Conservation (phyloP, 2,888 invertebrate genomes). For the Oligia latruncula region DNA sequence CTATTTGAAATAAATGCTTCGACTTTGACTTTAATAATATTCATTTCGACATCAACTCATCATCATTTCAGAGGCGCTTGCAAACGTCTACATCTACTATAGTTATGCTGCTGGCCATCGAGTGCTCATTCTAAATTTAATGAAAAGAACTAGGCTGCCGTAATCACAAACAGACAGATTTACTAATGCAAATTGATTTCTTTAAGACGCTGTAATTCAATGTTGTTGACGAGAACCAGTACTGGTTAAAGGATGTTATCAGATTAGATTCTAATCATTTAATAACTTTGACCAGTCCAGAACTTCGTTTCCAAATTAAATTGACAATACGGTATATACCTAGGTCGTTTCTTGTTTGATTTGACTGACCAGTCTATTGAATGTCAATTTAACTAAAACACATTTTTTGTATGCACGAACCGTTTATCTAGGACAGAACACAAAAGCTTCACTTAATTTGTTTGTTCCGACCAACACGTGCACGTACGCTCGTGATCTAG, state of each 20-base stretch:
- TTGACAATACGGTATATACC: constrained; percentile 17
- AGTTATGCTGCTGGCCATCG: not conserved
- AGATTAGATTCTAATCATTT: constrained; percentile 57
- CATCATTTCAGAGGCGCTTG: not conserved
- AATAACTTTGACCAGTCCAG: constrained; percentile 52
- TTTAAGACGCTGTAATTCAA: constrained; percentile 38
- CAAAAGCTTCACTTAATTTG: constrained; percentile 36
- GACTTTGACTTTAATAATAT: not conserved
- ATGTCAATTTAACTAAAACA: constrained; percentile 23
- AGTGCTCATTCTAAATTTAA: not conserved
- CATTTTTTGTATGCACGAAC: constrained; percentile 21
- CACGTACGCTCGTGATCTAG: constrained; percentile 39
- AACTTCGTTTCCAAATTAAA: constrained; percentile 40
- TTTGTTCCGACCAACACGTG: constrained; percentile 38
- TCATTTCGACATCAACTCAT: not conserved
- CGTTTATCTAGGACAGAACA: constrained; percentile 34
- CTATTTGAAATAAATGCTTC: not conserved
- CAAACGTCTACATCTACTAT: not conserved
- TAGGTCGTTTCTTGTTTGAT: constrained; percentile 6
- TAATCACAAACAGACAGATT: constrained; percentile 28
- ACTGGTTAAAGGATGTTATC: constrained; percentile 39
- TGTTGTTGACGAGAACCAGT: constrained; percentile 30
- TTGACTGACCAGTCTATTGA: constrained; percentile 27
- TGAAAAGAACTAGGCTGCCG: constrained; percentile 7
- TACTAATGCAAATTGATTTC: constrained; percentile 33